Evolutionary conservation across 1,140 invertebrate genomes (phyloP), one percentile per base, ranked within the genome.

Genomic region (Drosophila sturtevanti): DNA sequence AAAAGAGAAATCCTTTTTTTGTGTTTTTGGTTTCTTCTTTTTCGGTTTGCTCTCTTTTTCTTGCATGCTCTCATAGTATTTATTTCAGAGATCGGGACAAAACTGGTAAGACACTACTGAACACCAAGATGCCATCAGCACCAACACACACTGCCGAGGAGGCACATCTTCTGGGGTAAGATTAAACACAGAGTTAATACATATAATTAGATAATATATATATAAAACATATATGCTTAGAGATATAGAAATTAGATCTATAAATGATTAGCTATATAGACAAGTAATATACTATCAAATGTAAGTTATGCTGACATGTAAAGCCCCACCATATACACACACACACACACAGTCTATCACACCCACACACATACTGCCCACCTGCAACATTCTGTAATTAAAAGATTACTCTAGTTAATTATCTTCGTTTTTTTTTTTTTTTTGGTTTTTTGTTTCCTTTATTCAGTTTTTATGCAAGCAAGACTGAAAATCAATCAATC

Each of bases 31-130:
- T 75, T 62, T 48, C 41, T 48, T 48, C 3, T 63, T 71, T 73
- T 68, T 74, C 66, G 72, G 72, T 75, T 75, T 90, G 41, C 41
- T 48, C 16, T 48, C 41, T 70, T 90, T 90, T 89, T 89, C 91
- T 90, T 92, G 91, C 91, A 92, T 92, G 91, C 79, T 92, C 79
- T 92, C 84, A 91, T 92, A 90, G 90, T 89, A 90, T 92, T 91
- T 90, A 91, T 92, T 92, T 91, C 91, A 92, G 91, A 92, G 91
- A 92, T 77, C 91, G 91, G 74, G 91, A 92, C 82, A 92, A 91
- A 91, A 80, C 81, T 76, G 90, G 91, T 91, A 91, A 92, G 89
- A 89, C 89, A 85, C 90, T 90, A 85, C 90, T 90, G 75, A 91
- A 91, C 80, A 91, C 81, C 79, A 92, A 91, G 90, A 92, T 92